Percentiles rank a stretch among this genome's conserved stretches.
These are phyloP conservation scores for Antheraea yamamai DNA, from an alignment of 2,888 invertebrate genomes.

Conservation along the genomic window DNA sequence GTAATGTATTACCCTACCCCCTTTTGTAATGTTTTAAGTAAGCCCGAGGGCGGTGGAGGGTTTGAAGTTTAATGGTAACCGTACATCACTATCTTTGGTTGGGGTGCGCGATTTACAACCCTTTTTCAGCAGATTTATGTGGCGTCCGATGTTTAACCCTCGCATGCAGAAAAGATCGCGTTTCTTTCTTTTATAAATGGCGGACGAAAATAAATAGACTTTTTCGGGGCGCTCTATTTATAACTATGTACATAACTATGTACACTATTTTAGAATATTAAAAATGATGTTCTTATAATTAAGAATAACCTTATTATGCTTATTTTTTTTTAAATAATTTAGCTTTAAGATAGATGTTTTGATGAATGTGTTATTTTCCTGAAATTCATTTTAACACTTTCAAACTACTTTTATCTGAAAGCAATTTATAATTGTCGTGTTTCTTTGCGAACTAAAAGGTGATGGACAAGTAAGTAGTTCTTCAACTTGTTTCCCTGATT, in stretches of 20 bases:
- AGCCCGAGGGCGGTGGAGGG: background rate
- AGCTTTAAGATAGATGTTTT: background rate
- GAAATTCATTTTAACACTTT: background rate
- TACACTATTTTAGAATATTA: background rate
- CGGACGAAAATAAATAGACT: slow-evolving; percentile 56
- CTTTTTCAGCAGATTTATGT: slow-evolving; percentile 76
- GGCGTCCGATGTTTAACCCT: slow-evolving; percentile 58
- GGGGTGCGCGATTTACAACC: slow-evolving; percentile 78
- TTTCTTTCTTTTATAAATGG: slow-evolving; percentile 79
- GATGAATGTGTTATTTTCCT: background rate
- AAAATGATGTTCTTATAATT: background rate
- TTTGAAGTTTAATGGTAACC: background rate
- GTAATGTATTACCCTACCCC: slow-evolving; percentile 15
- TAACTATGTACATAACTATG: background rate
- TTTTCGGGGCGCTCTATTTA: slow-evolving; percentile 9
- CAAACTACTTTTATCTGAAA: too few species aligned
- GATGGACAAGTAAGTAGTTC: too few species aligned
- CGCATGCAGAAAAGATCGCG: slow-evolving; percentile 72
- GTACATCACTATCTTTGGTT: slow-evolving; percentile 55
- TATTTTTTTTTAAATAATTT: background rate
- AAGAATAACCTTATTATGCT: background rate
- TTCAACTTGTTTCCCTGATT: too few species aligned
- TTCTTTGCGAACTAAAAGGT: too few species aligned
- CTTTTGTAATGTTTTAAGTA: slow-evolving; percentile 12
- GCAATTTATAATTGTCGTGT: too few species aligned